phyloP scores from a whole-genome alignment of 2,113 vertebrate genomes.

The Tachuris rubrigastra region DNA sequence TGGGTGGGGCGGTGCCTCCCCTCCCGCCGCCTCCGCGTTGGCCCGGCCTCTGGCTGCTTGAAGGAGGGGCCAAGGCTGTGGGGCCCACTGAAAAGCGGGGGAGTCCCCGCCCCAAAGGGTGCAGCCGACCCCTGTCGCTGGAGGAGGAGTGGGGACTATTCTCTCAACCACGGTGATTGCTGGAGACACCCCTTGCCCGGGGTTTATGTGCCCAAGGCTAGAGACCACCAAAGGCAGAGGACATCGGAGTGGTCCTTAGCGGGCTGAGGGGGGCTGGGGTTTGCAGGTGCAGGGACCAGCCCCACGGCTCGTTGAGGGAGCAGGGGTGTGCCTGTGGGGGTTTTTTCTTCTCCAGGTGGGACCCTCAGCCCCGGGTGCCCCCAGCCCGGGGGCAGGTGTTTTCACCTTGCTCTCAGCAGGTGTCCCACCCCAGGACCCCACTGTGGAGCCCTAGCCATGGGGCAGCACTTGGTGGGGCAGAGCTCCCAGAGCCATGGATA shows the following conservation, averaged over 20 bases:
- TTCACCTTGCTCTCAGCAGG: too few relatives aligned
- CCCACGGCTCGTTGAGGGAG: neutral
- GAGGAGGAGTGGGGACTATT: neutral
- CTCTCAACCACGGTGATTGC: fast-evolving
- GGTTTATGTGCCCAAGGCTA: neutral
- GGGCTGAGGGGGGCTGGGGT: fast-evolving
- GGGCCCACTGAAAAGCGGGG: neutral
- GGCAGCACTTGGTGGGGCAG: neutral
- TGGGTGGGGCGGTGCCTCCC: neutral
- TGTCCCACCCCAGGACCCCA: fast-evolving
- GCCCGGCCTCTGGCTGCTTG: neutral
- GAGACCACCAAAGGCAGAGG: too few relatives aligned
- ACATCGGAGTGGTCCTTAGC: too few relatives aligned
- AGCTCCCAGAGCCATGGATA: too few relatives aligned
- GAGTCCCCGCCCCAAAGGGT: fast-evolving
- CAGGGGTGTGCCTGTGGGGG: too few relatives aligned
- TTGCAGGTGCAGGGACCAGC: neutral
- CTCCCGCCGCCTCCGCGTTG: neutral
- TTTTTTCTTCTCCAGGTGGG: neutral
- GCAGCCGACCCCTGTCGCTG: fast-evolving
- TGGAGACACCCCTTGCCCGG: neutral
- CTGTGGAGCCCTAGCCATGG: too few relatives aligned
- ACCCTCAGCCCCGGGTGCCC: neutral
- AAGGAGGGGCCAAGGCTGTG: neutral
- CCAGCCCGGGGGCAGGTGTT: too few relatives aligned